A percentile compares a stretch with the other conserved stretches of the same genome.
phyloP scores from a whole-genome alignment of 2,113 vertebrate species.

The Sceloporus undulatus region DNA sequence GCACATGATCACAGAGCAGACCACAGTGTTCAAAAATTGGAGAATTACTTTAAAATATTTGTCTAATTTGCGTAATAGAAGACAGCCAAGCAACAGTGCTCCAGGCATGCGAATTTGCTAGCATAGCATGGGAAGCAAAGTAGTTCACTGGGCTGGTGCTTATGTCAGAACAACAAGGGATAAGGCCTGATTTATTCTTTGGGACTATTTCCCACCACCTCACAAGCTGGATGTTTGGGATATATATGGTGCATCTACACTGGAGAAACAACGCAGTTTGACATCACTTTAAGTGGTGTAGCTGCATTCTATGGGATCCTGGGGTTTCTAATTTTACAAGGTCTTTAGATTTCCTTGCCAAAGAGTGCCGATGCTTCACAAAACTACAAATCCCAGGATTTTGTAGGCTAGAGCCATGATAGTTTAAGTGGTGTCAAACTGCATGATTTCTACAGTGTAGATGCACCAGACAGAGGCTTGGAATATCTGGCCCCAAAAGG shows the following conservation, averaged over 20 bases:
- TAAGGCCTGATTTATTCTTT: not conserved
- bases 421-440: too few relatives aligned
- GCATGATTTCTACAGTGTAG: too few relatives aligned
- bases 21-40: conserved; percentile 62
- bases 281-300: too few relatives aligned
- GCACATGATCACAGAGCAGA: conserved; percentile 66
- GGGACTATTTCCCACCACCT: not conserved
- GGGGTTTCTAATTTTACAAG: too few relatives aligned
- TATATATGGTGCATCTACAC: not conserved
- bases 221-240: not conserved
- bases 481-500: not conserved
- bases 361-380: too few relatives aligned
- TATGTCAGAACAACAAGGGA: not conserved
- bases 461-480: not conserved
- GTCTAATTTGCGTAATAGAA: conserved; percentile 19
- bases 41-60: conserved; percentile 11
- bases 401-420: too few relatives aligned
- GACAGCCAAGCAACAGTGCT: not conserved
- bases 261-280: too few relatives aligned
- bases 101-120: conserved; percentile 2
- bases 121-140: not conserved
- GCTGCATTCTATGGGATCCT: too few relatives aligned
- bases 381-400: too few relatives aligned
- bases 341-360: too few relatives aligned
- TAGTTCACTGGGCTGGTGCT: not conserved